Evolutionary conservation across 2,888 invertebrate species (phyloP).

Genomic region (Blomia tropicalis): DNA sequence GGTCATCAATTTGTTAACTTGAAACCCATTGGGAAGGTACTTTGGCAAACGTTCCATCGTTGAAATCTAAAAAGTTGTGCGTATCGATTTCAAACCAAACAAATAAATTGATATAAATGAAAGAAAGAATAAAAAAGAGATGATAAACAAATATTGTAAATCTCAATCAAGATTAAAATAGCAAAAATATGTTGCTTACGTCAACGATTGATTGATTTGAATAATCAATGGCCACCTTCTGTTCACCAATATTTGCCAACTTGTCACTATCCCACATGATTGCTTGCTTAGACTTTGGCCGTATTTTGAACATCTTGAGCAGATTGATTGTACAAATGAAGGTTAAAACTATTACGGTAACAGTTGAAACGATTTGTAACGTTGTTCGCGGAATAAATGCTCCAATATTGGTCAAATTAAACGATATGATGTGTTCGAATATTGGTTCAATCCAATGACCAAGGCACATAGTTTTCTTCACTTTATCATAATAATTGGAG

Average conservation of each 20-base stretch:
- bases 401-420: not conserved
- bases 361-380: not conserved
- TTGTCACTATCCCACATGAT: not conserved
- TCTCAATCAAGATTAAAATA: not conserved
- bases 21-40: not conserved
- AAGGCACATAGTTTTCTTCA: not conserved
- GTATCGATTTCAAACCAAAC: not conserved
- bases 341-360: not conserved
- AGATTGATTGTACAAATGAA: not conserved
- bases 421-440: not conserved
- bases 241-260: not conserved
- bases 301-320: slow-evolving; percentile 2
- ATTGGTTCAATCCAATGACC: too few relatives aligned
- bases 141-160: not conserved
- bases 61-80: not conserved
- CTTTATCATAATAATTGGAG: too few relatives aligned
- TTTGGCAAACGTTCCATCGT: slow-evolving; percentile 7
- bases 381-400: not conserved
- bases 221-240: slow-evolving; percentile 6
- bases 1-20: not conserved
- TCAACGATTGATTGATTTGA: not conserved
- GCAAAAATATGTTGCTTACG: not conserved
- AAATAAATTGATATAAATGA: not conserved
- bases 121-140: not conserved
- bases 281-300: not conserved